phyloP scores from a whole-genome alignment of 2,113 vertebrate species.

The Tragelaphus scriptus region DNA sequence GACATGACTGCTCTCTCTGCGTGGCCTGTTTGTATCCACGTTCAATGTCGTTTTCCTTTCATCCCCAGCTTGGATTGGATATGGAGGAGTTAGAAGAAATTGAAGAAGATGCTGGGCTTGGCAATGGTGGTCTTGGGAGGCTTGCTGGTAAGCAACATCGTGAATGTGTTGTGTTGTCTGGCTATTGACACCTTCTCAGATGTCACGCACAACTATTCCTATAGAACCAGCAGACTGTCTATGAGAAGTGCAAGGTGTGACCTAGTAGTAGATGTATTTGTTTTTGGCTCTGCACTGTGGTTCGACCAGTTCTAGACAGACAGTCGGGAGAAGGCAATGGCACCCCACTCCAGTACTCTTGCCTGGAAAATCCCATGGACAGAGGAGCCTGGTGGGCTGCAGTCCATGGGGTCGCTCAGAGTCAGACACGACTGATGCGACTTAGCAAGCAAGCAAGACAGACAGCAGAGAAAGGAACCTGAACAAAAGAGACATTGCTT shows the following conservation, averaged over 20 bases:
- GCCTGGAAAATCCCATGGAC: no score
- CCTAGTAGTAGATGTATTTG: background rate
- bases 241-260: background rate
- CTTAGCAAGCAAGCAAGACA: background rate
- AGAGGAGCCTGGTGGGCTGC: no score
- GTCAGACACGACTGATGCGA: accelerated
- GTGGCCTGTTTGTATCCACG: background rate
- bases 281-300: background rate
- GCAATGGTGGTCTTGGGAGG: conserved; percentile 95
- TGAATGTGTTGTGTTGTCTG: background rate
- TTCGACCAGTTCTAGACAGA: background rate
- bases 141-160: conserved; percentile 88
- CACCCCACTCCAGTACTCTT: no score
- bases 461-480: conserved; percentile 17
- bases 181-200: background rate
- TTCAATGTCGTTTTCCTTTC: background rate
- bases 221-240: background rate
- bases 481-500: conserved; percentile 15
- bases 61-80: conserved; percentile 90
- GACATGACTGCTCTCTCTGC: background rate
- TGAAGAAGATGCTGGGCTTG: conserved; percentile 96
- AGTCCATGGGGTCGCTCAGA: no score
- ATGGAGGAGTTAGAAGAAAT: conserved; percentile 98
- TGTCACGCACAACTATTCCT: accelerated
- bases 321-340: no score